Conservation (phyloP, 2,888 invertebrate genomes). For the Periphyllus acericola region DNA sequence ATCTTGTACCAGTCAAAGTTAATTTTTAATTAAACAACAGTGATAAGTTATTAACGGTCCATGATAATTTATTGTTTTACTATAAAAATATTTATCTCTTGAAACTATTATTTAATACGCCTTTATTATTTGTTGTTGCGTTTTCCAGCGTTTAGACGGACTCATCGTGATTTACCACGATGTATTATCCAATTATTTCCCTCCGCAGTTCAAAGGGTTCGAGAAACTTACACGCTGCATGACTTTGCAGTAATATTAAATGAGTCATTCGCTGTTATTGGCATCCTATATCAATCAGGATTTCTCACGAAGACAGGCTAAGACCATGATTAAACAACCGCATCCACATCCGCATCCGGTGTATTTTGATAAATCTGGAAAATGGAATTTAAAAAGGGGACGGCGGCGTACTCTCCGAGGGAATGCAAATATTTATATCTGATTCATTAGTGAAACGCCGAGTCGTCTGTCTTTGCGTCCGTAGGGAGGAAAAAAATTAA, state of each 20-base stretch:
- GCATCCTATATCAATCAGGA: slow-evolving; percentile 27
- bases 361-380: background rate
- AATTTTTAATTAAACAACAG: no score
- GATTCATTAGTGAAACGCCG: slow-evolving; percentile 14
- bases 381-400: slow-evolving; percentile 28
- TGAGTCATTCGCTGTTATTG: background rate
- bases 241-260: background rate
- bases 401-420: background rate
- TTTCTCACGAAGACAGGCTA: slow-evolving; percentile 5
- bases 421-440: background rate
- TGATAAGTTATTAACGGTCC: no score
- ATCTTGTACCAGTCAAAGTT: no score
- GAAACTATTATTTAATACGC: no score
- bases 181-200: slow-evolving; percentile 23
- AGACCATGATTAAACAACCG: slow-evolving; percentile 32
- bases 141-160: background rate
- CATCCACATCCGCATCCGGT: background rate
- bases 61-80: no score
- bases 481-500: background rate
- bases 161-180: background rate
- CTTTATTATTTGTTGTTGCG: background rate
- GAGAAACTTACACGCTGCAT: background rate
- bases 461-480: background rate
- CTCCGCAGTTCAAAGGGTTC: background rate
- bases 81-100: no score